Evolutionary conservation across 2,888 invertebrate genomes (phyloP).

Genomic region (Psylliodes chrysocephalus): DNA sequence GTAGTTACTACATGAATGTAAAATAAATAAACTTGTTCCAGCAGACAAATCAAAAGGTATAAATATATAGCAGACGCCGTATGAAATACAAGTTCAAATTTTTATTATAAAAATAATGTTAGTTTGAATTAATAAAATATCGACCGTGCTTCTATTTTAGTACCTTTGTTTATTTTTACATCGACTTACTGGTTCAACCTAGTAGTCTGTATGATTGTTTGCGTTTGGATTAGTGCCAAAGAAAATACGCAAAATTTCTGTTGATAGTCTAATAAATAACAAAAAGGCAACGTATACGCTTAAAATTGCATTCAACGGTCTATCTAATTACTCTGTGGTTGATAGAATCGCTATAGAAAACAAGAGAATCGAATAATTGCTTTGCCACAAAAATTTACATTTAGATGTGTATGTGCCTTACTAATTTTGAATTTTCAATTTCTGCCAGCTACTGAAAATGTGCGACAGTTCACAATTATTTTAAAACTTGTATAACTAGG

Average conservation of each 20-base stretch:
- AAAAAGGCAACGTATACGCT: background rate
- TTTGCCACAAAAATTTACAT: too few species aligned
- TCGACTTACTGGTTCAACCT: slow-evolving; percentile 44
- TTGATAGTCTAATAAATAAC: slow-evolving; percentile 26
- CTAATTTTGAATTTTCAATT: too few species aligned
- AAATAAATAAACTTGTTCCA: too few species aligned
- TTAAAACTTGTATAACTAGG: too few species aligned
- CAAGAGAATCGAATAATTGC: background rate
- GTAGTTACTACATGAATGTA: too few species aligned
- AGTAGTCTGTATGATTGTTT: slow-evolving; percentile 47
- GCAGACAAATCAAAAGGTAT: too few species aligned
- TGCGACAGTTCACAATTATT: too few species aligned
- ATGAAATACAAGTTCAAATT: background rate
- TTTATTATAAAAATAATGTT: background rate
- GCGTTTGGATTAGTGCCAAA: slow-evolving; percentile 44
- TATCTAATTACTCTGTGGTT: slow-evolving; percentile 20
- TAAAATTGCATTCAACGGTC: slow-evolving; percentile 11
- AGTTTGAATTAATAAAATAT: slow-evolving; percentile 10
- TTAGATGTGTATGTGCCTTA: too few species aligned
- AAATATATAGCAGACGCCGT: too few species aligned
- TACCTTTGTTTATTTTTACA: slow-evolving; percentile 44
- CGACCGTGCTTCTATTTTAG: slow-evolving; percentile 28
- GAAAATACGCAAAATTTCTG: slow-evolving; percentile 43
- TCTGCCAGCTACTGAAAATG: too few species aligned
- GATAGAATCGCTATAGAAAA: background rate